These are phyloP conservation scores for Thalassoma bifasciatum DNA, from an alignment of 2,113 vertebrate genomes.

Conservation along the genomic window DNA sequence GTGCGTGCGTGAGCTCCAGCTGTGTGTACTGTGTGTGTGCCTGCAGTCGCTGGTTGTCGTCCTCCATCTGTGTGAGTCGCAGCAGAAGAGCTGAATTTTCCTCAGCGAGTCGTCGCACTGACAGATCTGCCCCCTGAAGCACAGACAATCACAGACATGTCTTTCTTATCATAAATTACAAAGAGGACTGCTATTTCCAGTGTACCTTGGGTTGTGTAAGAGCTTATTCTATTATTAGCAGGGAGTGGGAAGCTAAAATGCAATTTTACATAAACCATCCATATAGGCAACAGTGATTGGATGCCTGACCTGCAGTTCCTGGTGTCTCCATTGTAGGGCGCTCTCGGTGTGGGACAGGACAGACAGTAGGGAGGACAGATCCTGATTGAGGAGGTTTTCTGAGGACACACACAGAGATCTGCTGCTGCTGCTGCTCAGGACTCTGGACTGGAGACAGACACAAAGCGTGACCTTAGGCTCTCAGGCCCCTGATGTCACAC, in stretches of 20 bases:
- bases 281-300: no score
- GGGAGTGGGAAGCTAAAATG: no score
- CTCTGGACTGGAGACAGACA: slow-evolving; percentile 67
- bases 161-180: no score
- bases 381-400: slow-evolving; percentile 48
- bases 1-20: slow-evolving; percentile 62
- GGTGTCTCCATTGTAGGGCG: slow-evolving; percentile 66
- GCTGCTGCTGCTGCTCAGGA: slow-evolving; percentile 44
- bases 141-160: not conserved
- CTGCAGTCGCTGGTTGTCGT: slow-evolving; percentile 57
- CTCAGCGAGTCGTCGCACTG: slow-evolving; percentile 38
- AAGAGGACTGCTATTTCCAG: no score
- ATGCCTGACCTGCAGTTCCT: slow-evolving; percentile 75
- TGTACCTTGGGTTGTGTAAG: no score
- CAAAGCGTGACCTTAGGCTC: not conserved
- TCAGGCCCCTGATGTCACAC: not conserved
- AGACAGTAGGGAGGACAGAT: slow-evolving; percentile 69
- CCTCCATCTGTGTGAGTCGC: slow-evolving; percentile 62
- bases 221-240: no score
- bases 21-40: slow-evolving; percentile 43
- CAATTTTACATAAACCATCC: no score
- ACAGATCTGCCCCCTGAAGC: slow-evolving; percentile 66
- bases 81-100: slow-evolving; percentile 61
- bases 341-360: slow-evolving; percentile 77
- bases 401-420: slow-evolving; percentile 7